phyloP scores from a whole-genome alignment of 2,888 invertebrate species.

The Salticus scenicus region DNA sequence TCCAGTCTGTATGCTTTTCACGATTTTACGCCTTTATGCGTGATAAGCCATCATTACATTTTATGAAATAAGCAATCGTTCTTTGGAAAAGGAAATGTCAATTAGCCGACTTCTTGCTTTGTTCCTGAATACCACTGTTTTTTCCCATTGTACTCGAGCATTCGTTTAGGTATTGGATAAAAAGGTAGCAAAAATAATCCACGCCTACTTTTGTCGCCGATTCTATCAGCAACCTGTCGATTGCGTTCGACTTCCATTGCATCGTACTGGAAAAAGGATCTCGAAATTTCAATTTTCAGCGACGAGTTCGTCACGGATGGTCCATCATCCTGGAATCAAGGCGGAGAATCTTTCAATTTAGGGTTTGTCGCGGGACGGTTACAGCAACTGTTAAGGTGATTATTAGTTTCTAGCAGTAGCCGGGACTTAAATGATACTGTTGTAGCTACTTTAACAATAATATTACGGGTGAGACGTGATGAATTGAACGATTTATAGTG shows the following conservation, averaged over 20 bases:
- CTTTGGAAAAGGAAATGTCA: conserved; percentile 28
- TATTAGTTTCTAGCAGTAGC: conserved; percentile 22
- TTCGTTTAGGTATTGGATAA: not conserved
- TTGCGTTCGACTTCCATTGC: conserved; percentile 30
- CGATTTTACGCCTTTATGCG: conserved; percentile 31
- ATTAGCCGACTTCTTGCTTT: conserved; percentile 48
- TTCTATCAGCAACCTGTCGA: conserved; percentile 16
- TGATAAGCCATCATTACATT: conserved; percentile 27
- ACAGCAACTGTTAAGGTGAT: conserved; percentile 10
- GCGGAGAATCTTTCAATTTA: conserved; percentile 12
- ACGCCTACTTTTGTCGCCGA: conserved; percentile 57
- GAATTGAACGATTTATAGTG: not conserved
- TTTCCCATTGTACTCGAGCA: conserved; percentile 37
- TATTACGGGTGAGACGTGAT: conserved; percentile 9
- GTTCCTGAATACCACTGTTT: conserved; percentile 36
- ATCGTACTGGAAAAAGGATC: conserved; percentile 28
- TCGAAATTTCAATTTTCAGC: conserved; percentile 46
- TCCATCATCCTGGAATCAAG: conserved; percentile 18
- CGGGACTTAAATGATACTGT: not conserved
- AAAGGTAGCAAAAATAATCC: not conserved
- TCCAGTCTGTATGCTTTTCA: not conserved
- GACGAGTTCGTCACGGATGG: conserved; percentile 48
- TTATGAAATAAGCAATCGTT: conserved; percentile 11
- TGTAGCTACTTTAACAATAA: conserved; percentile 3
- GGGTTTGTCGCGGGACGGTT: conserved; percentile 14